These are phyloP conservation scores for Dendrolimus pini DNA, from an alignment of 2,888 invertebrate species.

Conservation along the genomic window DNA sequence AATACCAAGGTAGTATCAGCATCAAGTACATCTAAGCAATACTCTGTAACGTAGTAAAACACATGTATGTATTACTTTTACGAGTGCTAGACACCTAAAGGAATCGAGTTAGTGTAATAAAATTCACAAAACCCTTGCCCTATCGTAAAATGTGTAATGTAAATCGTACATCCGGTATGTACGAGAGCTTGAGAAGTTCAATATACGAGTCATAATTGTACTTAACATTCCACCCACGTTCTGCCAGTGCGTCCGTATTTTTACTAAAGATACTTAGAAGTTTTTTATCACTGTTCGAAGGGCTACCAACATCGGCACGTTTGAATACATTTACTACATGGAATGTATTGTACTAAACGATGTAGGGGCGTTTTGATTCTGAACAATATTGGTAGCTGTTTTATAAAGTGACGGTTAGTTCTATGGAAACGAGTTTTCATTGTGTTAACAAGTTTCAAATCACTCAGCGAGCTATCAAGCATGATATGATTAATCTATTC, in stretches of 20 bases:
- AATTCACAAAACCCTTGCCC: conserved; percentile 9
- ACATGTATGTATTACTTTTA: neutral
- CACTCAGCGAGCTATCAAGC: too few relatives aligned
- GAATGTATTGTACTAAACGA: neutral
- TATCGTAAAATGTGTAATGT: conserved; percentile 6
- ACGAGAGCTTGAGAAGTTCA: conserved; percentile 10
- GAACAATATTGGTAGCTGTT: neutral
- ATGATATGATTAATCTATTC: too few relatives aligned
- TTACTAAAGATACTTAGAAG: neutral
- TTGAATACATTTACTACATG: neutral
- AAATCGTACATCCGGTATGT: conserved; percentile 3
- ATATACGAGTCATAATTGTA: conserved; percentile 12
- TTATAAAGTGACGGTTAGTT: too few relatives aligned
- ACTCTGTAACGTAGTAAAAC: too few relatives aligned
- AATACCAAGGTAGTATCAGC: too few relatives aligned
- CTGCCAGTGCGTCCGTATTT: conserved; percentile 1
- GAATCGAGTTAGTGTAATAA: conserved; percentile 11
- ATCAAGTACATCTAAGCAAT: too few relatives aligned
- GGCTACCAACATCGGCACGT: neutral
- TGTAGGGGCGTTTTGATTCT: neutral
- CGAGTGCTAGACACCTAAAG: conserved; percentile 7
- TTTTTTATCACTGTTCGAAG: neutral
- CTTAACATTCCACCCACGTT: conserved; percentile 11
- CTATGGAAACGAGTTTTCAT: too few relatives aligned
- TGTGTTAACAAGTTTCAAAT: too few relatives aligned